These are phyloP conservation scores for Poeciliopsis infans DNA, from an alignment of 2,797 vertebrate species.

Conservation along the genomic window DNA sequence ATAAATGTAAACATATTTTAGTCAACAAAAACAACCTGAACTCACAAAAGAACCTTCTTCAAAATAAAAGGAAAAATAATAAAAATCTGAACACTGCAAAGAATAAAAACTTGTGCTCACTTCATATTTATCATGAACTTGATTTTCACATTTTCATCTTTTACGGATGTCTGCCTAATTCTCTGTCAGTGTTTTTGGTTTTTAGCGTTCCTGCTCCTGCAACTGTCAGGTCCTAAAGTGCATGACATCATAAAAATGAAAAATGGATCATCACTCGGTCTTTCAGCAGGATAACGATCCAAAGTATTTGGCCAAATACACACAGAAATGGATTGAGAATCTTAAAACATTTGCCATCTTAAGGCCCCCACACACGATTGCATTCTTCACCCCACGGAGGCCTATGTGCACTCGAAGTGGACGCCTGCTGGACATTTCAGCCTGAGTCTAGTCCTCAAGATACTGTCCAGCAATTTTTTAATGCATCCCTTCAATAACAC, in stretches of 20 bases:
- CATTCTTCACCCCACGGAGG: no score
- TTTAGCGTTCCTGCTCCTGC: no score
- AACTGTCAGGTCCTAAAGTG: background rate
- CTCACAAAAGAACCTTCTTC: no score
- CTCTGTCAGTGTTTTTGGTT: no score
- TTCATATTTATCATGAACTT: no score
- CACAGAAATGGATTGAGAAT: background rate
- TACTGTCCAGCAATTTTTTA: background rate
- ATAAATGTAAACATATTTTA: no score
- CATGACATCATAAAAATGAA: background rate
- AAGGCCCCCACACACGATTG: background rate
- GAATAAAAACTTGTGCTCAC: no score
- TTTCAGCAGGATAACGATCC: background rate
- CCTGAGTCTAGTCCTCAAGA: background rate
- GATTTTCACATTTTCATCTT: no score
- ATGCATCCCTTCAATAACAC: background rate
- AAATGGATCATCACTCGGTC: background rate
- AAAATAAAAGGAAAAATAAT: no score
- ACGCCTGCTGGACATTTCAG: background rate
- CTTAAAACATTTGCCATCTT: background rate
- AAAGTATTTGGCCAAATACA: background rate
- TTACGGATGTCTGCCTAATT: no score
- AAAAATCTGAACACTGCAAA: no score
- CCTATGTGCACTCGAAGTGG: background rate
- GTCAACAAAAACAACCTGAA: no score